phyloP scores from a whole-genome alignment of 2,797 vertebrate species.

The Trichosurus vulpecula region DNA sequence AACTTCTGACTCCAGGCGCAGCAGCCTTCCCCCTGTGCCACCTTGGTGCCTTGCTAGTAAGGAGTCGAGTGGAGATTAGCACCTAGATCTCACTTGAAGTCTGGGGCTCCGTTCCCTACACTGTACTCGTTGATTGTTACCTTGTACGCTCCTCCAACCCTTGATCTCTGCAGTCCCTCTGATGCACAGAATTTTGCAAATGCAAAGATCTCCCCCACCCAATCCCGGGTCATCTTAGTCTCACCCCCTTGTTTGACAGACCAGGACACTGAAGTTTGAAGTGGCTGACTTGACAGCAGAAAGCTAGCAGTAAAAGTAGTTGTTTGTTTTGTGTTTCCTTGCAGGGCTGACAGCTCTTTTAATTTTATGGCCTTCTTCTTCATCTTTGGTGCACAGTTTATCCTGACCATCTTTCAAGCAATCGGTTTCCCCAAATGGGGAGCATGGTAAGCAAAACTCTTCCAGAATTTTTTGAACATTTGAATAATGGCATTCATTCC shows the following conservation, averaged over 20 bases:
- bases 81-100: not conserved
- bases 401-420: slow-evolving; percentile 90
- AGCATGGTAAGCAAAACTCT: slow-evolving; percentile 88
- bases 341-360: slow-evolving; percentile 97
- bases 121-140: not conserved
- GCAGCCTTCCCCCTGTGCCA: not conserved
- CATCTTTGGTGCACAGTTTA: slow-evolving; percentile 93
- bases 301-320: rapidly evolving
- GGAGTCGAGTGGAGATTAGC: not conserved
- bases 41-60: not conserved
- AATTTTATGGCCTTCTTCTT: slow-evolving; percentile 99
- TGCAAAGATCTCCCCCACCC: too few species aligned
- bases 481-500: not conserved
- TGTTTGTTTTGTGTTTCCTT: slow-evolving; percentile 12
- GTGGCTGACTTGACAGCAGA: not conserved
- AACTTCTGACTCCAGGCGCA: not conserved
- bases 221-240: not conserved
- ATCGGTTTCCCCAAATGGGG: slow-evolving; percentile 93
- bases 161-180: not conserved
- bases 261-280: not conserved
- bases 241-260: not conserved
- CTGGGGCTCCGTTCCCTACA: not conserved
- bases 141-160: not conserved
- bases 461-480: not conserved
- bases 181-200: not conserved